Conservation (phyloP, 2,797 vertebrate genomes). For the Centropyge bicolor region DNA sequence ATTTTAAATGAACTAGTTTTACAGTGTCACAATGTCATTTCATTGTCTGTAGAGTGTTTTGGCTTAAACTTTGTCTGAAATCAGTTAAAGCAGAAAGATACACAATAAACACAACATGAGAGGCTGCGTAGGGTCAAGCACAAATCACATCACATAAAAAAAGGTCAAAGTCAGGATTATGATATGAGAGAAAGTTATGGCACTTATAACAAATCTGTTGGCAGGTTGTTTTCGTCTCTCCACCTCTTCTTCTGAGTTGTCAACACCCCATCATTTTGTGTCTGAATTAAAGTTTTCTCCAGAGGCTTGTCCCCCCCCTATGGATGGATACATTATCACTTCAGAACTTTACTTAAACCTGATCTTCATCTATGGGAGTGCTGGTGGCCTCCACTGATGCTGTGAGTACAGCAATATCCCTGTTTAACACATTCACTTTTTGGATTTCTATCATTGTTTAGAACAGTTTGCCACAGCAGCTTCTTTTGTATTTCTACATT, state of each 20-base stretch:
- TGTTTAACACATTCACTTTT: constrained; percentile 9
- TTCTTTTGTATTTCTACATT: background rate
- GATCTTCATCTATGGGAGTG: background rate
- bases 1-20: background rate
- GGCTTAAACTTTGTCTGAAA: background rate
- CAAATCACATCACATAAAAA: constrained; percentile 3
- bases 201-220: background rate
- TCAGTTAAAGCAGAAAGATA: background rate
- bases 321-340: background rate
- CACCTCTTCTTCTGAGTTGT: background rate
- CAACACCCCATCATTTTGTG: background rate
- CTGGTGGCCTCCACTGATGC: background rate
- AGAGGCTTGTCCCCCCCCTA: background rate
- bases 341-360: background rate
- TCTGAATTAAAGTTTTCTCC: background rate
- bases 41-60: background rate
- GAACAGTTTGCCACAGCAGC: background rate
- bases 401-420: background rate
- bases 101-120: background rate
- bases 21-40: background rate
- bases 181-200: background rate
- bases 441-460: background rate
- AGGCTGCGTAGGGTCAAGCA: background rate
- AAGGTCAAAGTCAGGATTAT: background rate
- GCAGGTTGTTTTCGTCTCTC: constrained; percentile 18